Evolutionary conservation across 2,888 invertebrate species (phyloP).

Genomic region (Rotaria sp.): DNA sequence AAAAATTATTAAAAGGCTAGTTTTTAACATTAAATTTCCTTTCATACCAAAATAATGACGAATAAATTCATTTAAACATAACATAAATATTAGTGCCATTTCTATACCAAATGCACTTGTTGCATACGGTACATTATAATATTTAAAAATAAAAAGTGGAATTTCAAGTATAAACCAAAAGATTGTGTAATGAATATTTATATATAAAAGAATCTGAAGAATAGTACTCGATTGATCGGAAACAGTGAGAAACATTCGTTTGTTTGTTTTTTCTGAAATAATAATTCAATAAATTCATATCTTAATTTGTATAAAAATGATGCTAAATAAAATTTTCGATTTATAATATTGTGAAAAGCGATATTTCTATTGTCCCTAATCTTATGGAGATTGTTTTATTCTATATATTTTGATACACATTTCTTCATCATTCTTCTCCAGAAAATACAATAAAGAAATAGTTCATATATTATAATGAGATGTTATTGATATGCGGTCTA

Average conservation of each 20-base stretch:
- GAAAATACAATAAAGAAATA: no score
- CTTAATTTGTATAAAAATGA: no score
- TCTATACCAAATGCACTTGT: neutral
- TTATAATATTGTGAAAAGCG: no score
- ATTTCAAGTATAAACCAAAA: slow-evolving; percentile 16
- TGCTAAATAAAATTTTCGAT: no score
- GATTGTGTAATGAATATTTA: neutral
- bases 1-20: slow-evolving; percentile 70
- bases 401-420: no score
- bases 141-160: neutral
- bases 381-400: no score
- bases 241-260: neutral
- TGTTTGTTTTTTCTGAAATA: no score
- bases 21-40: slow-evolving; percentile 73
- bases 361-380: no score
- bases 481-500: no score
- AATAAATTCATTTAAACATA: slow-evolving; percentile 1
- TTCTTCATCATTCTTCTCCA: no score
- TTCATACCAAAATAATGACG: slow-evolving; percentile 53
- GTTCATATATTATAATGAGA: no score
- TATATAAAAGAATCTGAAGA: neutral
- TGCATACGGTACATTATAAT: neutral
- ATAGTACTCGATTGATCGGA: neutral
- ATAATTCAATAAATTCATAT: no score
- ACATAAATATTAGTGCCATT: neutral